Base-by-base conservation (phyloP, 2,888 invertebrate species). In the Formica aserva region DNA sequence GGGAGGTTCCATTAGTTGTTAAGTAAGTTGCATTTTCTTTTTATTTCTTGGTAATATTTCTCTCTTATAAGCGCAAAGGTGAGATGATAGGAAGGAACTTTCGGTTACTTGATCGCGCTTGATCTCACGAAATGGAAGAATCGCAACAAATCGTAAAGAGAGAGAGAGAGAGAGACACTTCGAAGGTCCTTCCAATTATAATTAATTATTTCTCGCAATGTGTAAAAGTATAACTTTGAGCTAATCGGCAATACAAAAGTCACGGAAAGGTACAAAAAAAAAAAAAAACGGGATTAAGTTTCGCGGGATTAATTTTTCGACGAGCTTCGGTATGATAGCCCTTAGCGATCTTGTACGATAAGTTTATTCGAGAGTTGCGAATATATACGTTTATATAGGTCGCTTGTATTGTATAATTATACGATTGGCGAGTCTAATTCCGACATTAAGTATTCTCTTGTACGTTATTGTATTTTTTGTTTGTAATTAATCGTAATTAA, bases 61-160 rank as follows among this genome's bases (percentile, higher is more conserved):
- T 52, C 6, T 35, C 4, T 35, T 8, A 15, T 35, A 69, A 45
- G 22, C n/a, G 52, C 13, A 35, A 45, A 87, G 63, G 72, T 85
- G 87, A 81, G 45, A 63, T 81, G 67, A 45, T 62, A 62, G 76
- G 5, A 74, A 77, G 18, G 26, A 52, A 57, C 72, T 5, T 62
- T 84, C 84, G 86, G 26, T 38, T 77, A 55, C 29, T 60, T 65
- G 74, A 77, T 89, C 85, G 82, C 85, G 90, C 90, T 90, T 90
- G 90, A 90, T 90, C 88, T 90, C 90, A 83, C 86, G 86, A 71
- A 66, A 84, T 62, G 69, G 69, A 82, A 77, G 85, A 77, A 86
- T 66, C 83, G 85, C 35, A 83, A 74, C 52, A 82, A 83, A 48
- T 48, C n/a, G 13, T 32, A 67, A 29, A 67, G 62, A 69, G 22